phyloP scores from a whole-genome alignment of 1,140 invertebrate species.

The Tetragnatha versicolor region DNA sequence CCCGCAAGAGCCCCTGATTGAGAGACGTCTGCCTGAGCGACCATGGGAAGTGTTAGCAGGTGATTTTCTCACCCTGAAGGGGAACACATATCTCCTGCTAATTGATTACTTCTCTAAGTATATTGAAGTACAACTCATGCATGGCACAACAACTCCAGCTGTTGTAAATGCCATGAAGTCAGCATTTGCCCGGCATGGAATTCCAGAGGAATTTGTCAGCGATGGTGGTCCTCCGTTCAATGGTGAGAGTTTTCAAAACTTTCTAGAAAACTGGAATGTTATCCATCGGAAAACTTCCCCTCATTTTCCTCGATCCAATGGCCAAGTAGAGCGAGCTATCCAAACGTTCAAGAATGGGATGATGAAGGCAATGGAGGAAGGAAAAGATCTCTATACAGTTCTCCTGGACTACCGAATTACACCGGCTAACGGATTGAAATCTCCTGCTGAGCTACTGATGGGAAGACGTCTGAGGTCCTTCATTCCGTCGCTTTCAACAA shows the following conservation, averaged over 20 bases:
- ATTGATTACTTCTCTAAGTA: slow-evolving; percentile 59
- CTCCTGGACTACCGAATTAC: slow-evolving; percentile 28
- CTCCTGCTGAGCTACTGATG: slow-evolving; percentile 38
- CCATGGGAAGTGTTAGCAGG: slow-evolving; percentile 33
- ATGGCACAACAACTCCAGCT: slow-evolving; percentile 31
- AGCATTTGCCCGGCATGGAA: slow-evolving; percentile 57
- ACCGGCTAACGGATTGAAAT: background rate
- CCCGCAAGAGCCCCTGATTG: background rate
- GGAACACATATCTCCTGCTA: slow-evolving; percentile 51
- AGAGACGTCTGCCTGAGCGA: background rate
- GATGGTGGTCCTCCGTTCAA: slow-evolving; percentile 58
- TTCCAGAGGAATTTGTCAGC: slow-evolving; percentile 56
- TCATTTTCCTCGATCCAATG: slow-evolving; percentile 24
- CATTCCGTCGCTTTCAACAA: background rate
- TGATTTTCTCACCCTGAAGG: slow-evolving; percentile 25
- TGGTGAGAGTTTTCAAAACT: background rate
- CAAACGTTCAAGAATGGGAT: slow-evolving; percentile 29
- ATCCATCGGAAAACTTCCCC: background rate
- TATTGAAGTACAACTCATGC: slow-evolving; percentile 53
- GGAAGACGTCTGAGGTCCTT: slow-evolving; percentile 16
- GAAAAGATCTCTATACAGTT: slow-evolving; percentile 25
- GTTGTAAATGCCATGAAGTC: slow-evolving; percentile 48
- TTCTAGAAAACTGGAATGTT: background rate
- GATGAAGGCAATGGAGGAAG: background rate
- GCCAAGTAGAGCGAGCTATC: slow-evolving; percentile 23